Evolutionary conservation across 1,140 invertebrate species (phyloP).

Genomic region (Episyrphus balteatus): DNA sequence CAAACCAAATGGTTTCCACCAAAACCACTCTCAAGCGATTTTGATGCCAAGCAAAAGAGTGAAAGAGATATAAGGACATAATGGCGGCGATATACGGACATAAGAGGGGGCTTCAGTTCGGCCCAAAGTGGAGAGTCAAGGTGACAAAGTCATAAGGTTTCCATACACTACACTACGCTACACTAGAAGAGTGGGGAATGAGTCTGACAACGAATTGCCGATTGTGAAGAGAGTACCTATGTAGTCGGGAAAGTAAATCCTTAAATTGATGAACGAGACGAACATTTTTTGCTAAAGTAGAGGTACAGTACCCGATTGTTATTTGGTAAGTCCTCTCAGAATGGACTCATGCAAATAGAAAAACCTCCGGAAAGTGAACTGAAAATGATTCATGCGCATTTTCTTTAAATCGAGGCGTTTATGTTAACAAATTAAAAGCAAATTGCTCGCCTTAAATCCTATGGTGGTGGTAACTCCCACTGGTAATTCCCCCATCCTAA

Average conservation of each 20-base stretch:
- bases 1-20: slow-evolving; percentile 28
- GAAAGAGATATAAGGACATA: slow-evolving; percentile 1
- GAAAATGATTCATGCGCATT: slow-evolving; percentile 9
- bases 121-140: no score
- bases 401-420: slow-evolving; percentile 21
- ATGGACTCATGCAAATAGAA: not conserved
- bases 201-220: not conserved
- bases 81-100: slow-evolving; percentile 19
- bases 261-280: not conserved
- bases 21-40: slow-evolving; percentile 8
- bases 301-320: not conserved
- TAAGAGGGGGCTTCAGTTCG: slow-evolving; percentile 16
- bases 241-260: not conserved
- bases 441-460: slow-evolving; percentile 16
- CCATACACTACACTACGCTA: no score
- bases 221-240: not conserved
- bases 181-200: slow-evolving; percentile 6
- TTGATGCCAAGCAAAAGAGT: not conserved
- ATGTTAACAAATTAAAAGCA: slow-evolving; percentile 35
- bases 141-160: no score
- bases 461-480: not conserved
- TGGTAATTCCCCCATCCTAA: not conserved
- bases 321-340: not conserved
- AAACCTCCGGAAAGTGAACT: not conserved
- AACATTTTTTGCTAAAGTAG: not conserved